Base-by-base conservation (phyloP, 2,797 vertebrate genomes). In the Graptemys geographica region DNA sequence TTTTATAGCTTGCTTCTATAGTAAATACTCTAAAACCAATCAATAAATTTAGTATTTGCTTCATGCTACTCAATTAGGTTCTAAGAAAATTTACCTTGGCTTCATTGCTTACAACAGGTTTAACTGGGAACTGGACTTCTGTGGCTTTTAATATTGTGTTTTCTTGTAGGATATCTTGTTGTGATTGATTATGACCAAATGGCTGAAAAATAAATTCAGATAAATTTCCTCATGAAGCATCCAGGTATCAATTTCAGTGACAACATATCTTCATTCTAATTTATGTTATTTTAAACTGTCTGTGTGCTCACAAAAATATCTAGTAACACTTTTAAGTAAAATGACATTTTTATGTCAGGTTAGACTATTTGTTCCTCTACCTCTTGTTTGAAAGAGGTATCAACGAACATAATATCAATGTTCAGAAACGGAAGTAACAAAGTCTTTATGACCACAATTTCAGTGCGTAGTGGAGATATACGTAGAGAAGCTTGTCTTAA, bases 121-220 rank as follows among this genome's bases (percentile, higher is more conserved):
- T 99, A 93, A 99, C 99, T 86, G 99, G 99, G 95, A 99, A 99
- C 92, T 99, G 99, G 96, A 99, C 98, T 97, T 99, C 99, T 28
- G 99, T 99, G 96, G 99, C 99, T 99, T 99, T 99, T 95, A 99
- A 98, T 98, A 99, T 99, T 95, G 99, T 99, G 97, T 99, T 99
- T 98, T 99, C 99, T 98, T 99, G 99, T 95, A 99, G 98, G 97
- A 99, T 99, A 97, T 99, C 99, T 98, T 99, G 99, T 96, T 99
- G 99, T 23, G 99, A 99, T 97, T 99, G 99, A 98, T 99, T 99
- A 98, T 99, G 99, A 96, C 99, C 99, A 98, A 99, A 99, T 96
- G 99, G 99, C 99, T 99, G 97, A 94, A 98, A 90, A 94, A 95
- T 80, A 97, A 96, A 74, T 69, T 96, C 33, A 96, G 52, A 92